Evolutionary conservation across 2,797 vertebrate genomes (phyloP), one percentile per base, ranked within the genome.

Genomic region (Spondyliosoma cantharus): DNA sequence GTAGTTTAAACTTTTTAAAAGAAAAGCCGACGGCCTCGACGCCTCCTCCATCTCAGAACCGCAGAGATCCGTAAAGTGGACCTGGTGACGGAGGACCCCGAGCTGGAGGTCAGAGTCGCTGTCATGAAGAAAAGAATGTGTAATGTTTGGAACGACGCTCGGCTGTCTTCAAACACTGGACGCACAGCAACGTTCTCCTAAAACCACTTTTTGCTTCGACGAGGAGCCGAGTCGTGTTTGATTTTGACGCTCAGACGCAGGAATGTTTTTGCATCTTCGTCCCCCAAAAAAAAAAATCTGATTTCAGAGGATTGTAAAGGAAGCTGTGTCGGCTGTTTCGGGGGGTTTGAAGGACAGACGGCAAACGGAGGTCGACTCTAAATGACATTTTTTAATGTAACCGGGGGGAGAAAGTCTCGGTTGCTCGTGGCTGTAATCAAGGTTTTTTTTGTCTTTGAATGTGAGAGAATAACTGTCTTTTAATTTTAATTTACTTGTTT

Each of bases 1-100:
- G 96, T 97, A 96, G 96, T 94, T 96, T 94, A 94, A 95, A 95
- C 93, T 92, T 91, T 95, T 95, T 69, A 65, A 84, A 83, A 95
- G 94, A 95, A 95, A 94, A 93, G 90, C 91, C 48, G 85, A 64
- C 14, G 24, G 81, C 76, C 78, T 84, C 50, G 48, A 78, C 29
- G 52, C 74, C 71, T 64, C 62, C 65, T 75, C 70, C 76, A 9
- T 59, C 80, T 74, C 65, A 24, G 45, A 25, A 59, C 86, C 57
- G 56, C 83, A 71, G 71, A 84, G 62, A 49, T 84, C 74, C 24
- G 0, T 46, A 56, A 43, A 20, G 74, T 66, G 32, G 66, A 82
- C 68, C 58, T 50, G 62, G 68, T 64, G 54, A 57, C 29, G 17
- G 71, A 56, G 68, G 68, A 82, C 56, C 8, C 15, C 1, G 65